phyloP scores from a whole-genome alignment of 2,888 invertebrate species.

The Papilio demoleus region DNA sequence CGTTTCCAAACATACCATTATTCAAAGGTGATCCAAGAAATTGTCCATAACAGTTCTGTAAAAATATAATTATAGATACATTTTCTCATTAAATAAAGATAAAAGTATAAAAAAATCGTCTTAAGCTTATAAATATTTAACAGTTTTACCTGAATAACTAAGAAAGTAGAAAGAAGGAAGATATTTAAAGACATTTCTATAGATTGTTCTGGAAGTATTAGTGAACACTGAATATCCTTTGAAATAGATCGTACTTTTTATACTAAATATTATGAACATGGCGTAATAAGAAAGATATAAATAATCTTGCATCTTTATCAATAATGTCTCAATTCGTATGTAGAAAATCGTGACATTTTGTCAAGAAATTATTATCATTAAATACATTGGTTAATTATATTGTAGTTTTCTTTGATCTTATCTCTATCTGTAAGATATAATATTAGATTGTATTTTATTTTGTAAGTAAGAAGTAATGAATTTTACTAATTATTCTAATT shows the following conservation, averaged over 20 bases:
- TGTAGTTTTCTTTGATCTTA: background rate
- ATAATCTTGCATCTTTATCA: constrained; percentile 31
- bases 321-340: constrained; percentile 13
- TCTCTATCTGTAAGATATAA: background rate
- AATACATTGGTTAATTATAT: background rate
- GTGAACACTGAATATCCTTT: constrained; percentile 30
- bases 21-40: constrained; percentile 26
- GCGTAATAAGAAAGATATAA: constrained; percentile 24
- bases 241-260: constrained; percentile 21
- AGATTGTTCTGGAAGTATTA: background rate
- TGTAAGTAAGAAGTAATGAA: too few relatives aligned
- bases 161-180: constrained; percentile 18
- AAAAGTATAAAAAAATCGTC: background rate
- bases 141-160: constrained; percentile 32
- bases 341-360: constrained; percentile 31
- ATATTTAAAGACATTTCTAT: constrained; percentile 22
- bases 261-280: constrained; percentile 19
- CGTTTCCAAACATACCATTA: constrained; percentile 33
- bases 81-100: background rate
- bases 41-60: constrained; percentile 36
- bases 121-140: background rate
- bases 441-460: too few relatives aligned
- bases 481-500: too few relatives aligned
- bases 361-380: background rate
- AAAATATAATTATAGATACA: constrained; percentile 15